Evolutionary conservation across 1,140 invertebrate species (phyloP).

Genomic region (Tetramorium simillimum): DNA sequence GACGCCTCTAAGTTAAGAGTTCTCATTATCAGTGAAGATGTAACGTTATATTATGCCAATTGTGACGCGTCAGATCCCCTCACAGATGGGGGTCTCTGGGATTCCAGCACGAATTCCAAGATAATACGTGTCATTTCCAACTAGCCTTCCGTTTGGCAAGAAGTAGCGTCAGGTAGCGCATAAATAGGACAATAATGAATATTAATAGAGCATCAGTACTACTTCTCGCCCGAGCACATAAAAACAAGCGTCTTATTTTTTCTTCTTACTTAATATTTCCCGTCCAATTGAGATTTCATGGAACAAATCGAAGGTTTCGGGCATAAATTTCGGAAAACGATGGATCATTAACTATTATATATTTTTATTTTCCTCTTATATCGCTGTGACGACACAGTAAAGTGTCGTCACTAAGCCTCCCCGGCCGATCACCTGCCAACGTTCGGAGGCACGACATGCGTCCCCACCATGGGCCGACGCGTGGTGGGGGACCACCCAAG

Average conservation of each 20-base stretch:
- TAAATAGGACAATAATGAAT: constrained; percentile 70
- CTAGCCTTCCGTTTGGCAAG: constrained; percentile 47
- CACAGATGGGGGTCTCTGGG: constrained; percentile 10
- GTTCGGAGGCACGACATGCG: too few relatives aligned
- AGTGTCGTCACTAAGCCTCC: too few relatives aligned
- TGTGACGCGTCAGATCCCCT: not conserved
- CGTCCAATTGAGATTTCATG: constrained; percentile 16
- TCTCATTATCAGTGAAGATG: not conserved
- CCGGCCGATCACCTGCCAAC: too few relatives aligned
- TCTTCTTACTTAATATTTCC: not conserved
- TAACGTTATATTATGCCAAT: constrained; percentile 55
- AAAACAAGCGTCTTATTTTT: not conserved
- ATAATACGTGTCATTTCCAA: not conserved
- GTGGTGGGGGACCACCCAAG: too few relatives aligned
- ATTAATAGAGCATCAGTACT: constrained; percentile 66
- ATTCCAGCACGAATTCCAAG: not conserved
- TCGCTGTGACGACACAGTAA: too few relatives aligned
- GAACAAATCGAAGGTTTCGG: constrained; percentile 56
- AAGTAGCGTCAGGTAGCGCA: constrained; percentile 7
- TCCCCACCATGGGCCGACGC: too few relatives aligned
- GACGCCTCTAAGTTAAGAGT: constrained; percentile 1
- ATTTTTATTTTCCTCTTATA: not conserved
- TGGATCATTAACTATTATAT: constrained; percentile 7
- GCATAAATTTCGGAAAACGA: not conserved
- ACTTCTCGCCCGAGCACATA: not conserved